phyloP scores from a whole-genome alignment of 2,888 invertebrate genomes.

The Macaria notata region DNA sequence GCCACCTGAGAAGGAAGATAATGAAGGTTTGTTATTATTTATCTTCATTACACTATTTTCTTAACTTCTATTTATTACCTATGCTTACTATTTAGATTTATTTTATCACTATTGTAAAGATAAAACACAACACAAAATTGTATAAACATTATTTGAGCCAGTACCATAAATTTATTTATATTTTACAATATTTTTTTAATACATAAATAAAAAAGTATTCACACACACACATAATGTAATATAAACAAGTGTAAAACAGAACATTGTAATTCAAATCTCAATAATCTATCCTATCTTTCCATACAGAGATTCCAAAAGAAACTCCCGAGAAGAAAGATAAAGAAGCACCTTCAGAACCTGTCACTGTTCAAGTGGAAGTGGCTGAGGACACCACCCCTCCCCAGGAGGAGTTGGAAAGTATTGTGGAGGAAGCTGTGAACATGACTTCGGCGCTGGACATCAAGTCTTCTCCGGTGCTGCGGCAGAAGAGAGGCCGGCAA shows the following conservation, averaged over 20 bases:
- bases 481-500: conserved; percentile 67
- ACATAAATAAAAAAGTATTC: no score
- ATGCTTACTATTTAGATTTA: no score
- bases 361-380: conserved; percentile 23
- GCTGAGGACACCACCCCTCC: conserved; percentile 23
- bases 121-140: no score
- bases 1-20: conserved; percentile 14
- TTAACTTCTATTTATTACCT: no score
- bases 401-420: conserved; percentile 39
- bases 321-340: neutral
- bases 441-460: conserved; percentile 53
- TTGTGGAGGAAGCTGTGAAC: conserved; percentile 46
- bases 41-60: neutral
- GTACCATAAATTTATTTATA: no score
- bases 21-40: neutral
- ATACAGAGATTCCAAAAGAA: neutral
- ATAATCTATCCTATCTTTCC: neutral
- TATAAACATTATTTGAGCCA: no score
- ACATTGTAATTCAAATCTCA: no score
- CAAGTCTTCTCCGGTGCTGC: conserved; percentile 61
- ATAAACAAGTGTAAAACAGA: no score
- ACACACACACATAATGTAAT: no score
- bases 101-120: no score
- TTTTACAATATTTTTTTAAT: no score
- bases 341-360: neutral